Conservation (phyloP, 53 echinoderm and acorn worm genomes). For the Paelopatides confundens region DNA sequence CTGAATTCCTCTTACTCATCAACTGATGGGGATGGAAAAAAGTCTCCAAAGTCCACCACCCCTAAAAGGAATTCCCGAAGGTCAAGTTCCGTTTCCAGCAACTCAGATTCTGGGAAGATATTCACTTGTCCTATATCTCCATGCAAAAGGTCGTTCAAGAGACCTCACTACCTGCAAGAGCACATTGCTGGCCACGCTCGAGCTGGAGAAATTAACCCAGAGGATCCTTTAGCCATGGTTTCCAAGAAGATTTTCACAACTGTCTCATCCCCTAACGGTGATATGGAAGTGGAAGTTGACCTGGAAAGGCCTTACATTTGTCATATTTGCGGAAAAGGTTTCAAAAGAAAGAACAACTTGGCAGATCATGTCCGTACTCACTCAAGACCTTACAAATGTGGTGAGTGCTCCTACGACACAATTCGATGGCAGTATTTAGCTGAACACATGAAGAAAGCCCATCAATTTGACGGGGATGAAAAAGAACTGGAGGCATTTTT, state of each 20-base stretch:
- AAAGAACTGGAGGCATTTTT: conserved; percentile 92
- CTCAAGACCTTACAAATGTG: conserved; percentile 95
- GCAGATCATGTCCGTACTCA: conserved; percentile 95
- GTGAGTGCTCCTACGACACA: conserved; percentile 92
- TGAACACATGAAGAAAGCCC: conserved; percentile 89
- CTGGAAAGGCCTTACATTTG: conserved; percentile 93
- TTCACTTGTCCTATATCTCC: conserved; percentile 32
- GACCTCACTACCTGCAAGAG: conserved; percentile 24
- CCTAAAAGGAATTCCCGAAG: background rate
- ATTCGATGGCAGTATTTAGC: conserved; percentile 98
- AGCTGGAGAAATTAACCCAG: conserved; percentile 15
- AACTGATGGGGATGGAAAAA: conserved; percentile 8
- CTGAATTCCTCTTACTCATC: background rate
- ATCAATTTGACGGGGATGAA: conserved; percentile 90
- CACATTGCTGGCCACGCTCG: conserved; percentile 22
- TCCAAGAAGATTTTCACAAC: conserved; percentile 27
- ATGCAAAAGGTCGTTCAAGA: conserved; percentile 42
- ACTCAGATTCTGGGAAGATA: background rate
- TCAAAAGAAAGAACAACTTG: conserved; percentile 94
- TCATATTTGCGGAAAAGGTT: conserved; percentile 94
- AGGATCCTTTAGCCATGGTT: background rate
- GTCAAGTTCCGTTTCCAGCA: background rate
- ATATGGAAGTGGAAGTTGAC: conserved; percentile 49
- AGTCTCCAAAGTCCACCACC: conserved; percentile 6
- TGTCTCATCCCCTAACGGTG: conserved; percentile 18